These are phyloP conservation scores for Thaumetopoea pityocampa DNA, from an alignment of 1,140 invertebrate genomes.

Conservation along the genomic window DNA sequence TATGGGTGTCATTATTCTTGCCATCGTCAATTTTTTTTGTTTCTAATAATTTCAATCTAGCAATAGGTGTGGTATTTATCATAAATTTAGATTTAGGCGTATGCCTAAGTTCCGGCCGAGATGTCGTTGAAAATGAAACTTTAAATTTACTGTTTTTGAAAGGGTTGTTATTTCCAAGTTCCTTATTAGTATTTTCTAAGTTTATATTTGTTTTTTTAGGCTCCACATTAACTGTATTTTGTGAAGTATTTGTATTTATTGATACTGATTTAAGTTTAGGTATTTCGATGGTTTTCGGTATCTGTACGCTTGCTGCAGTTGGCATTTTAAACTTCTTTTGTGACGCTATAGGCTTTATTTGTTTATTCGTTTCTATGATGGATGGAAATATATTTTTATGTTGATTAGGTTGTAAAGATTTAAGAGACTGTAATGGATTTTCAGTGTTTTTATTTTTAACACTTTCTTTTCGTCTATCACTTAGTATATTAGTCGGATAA, in stretches of 20 bases:
- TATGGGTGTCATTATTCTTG: too few species aligned
- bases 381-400: not conserved
- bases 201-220: not conserved
- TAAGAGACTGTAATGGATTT: not conserved
- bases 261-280: conserved; percentile 18
- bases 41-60: not conserved
- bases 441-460: not conserved
- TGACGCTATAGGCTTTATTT: too few species aligned
- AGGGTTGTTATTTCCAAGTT: too few species aligned
- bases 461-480: not conserved
- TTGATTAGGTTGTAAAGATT: not conserved
- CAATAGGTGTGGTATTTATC: conserved; percentile 7
- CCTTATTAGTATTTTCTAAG: conserved; percentile 10
- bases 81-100: conserved; percentile 1
- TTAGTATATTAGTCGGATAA: conserved; percentile 1
- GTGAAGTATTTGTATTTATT: too few species aligned
- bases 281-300: conserved; percentile 19
- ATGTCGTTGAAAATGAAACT: conserved; percentile 28
- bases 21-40: too few species aligned
- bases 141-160: conserved; percentile 28
- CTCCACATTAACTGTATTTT: too few species aligned
- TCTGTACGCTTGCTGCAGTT: conserved; percentile 15
- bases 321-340: conserved; percentile 20
- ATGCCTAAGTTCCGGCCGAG: conserved; percentile 14
- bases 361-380: conserved; percentile 2